phyloP scores from a whole-genome alignment of 2,797 vertebrate genomes.

The Chaunax sp. region DNA sequence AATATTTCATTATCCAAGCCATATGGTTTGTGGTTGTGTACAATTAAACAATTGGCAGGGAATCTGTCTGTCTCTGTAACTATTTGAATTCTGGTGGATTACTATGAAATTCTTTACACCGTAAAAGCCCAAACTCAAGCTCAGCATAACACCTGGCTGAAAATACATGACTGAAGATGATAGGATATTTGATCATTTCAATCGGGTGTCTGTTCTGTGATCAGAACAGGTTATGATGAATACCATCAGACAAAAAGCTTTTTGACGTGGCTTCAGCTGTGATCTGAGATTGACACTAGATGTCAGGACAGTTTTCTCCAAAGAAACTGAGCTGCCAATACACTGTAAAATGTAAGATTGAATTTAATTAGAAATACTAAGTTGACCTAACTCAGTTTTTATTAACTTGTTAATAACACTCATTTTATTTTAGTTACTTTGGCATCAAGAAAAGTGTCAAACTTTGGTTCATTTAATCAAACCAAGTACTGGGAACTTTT shows the following conservation, averaged over 20 bases:
- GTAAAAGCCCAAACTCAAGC: not conserved
- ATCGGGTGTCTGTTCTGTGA: conserved; percentile 12
- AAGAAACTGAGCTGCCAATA: conserved; percentile 46
- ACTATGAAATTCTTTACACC: not conserved
- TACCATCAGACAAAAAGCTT: conserved; percentile 31
- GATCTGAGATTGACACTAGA: conserved; percentile 71
- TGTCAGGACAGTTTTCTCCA: conserved; percentile 71
- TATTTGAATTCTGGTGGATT: no score
- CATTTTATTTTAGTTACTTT: no score
- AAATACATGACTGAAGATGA: not conserved
- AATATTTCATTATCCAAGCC: not conserved
- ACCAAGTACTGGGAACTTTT: no score
- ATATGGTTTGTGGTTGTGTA: not conserved
- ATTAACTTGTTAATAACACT: no score
- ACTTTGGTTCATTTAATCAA: no score
- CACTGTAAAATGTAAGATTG: no score
- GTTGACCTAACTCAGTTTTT: no score
- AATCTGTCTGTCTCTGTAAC: no score
- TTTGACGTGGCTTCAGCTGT: conserved; percentile 8
- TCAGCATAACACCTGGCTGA: not conserved
- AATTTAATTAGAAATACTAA: no score
- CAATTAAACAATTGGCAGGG: not conserved
- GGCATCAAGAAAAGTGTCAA: no score
- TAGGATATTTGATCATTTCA: conserved; percentile 17
- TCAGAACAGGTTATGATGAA: conserved; percentile 15